Base-by-base conservation (phyloP, 2,888 invertebrate genomes). In the Norana najaformis region DNA sequence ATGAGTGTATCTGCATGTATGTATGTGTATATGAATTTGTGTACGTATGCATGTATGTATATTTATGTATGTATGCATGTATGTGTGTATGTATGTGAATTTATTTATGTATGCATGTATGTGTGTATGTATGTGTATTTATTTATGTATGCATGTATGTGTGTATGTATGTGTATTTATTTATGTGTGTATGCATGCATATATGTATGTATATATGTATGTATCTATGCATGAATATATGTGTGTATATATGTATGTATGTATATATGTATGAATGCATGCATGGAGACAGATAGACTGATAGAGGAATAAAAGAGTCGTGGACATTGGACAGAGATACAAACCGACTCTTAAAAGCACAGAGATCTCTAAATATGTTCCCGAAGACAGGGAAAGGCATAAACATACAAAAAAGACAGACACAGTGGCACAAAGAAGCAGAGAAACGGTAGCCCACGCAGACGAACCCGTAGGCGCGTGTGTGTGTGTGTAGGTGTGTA, bases 101-200 rank as follows among this genome's bases (percentile, higher is more conserved):
- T 34, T 30, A 38, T 88, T 35, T 88, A 34, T 38, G 36, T n/a
- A 39, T 38, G 20, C 39, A 34, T 90, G 23, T 83, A 39, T 85
- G 37, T 89, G 23, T 89, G 37, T 88, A 35, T 89, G 37, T 85
- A n/a, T 37, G 88, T 88, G 23, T 83, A 41, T 88, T 34, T 30
- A 85, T 38, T 35, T 88, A 38, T 88, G 47, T n/a, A 88, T 88
- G 5, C 5, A 88, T 34, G n/a, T 37, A 30, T 34, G 39, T 38
- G 37, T 38, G n/a, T 88, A 88, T 88, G 18, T 36, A 41, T 13
- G 23, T 88, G 41, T 1, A 41, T 88, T 30, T 1, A 41, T 90
- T n/a, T 20, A 47, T 47, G 35, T 88, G n/a, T 90, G 30, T 13
- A 88, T 90, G 34, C n/a, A 39, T 88, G 30, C 0, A 88, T 88